phyloP scores from a whole-genome alignment of 1,140 invertebrate genomes.

The Caerostris darwini region DNA sequence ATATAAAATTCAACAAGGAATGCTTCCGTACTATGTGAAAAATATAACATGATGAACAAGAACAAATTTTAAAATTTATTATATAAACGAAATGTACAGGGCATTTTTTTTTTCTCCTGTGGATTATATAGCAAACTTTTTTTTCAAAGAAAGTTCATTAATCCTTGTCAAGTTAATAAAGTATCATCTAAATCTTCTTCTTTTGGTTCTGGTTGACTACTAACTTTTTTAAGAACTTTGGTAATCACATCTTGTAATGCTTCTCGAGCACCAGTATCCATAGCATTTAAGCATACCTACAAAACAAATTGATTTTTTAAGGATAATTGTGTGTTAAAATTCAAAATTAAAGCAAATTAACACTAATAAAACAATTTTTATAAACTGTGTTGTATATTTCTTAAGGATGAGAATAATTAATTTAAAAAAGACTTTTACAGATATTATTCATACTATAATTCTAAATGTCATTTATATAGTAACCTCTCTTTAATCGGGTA shows the following conservation, averaged over 20 bases:
- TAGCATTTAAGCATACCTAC: conserved; percentile 87
- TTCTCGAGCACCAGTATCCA: conserved; percentile 94
- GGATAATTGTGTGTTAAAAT: background rate
- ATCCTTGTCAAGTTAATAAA: conserved; percentile 85
- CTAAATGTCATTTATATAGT: too few relatives aligned
- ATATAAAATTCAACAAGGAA: too few relatives aligned
- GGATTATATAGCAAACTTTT: conserved; percentile 15
- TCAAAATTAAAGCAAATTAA: too few relatives aligned
- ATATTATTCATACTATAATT: too few relatives aligned
- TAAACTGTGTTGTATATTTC: too few relatives aligned
- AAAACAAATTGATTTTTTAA: conserved; percentile 79
- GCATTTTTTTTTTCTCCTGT: background rate
- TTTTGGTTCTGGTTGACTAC: conserved; percentile 89
- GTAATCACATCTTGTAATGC: conserved; percentile 93
- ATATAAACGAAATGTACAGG: conserved; percentile 60
- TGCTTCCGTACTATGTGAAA: background rate
- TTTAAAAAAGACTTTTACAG: too few relatives aligned
- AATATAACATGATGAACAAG: background rate
- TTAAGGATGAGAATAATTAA: too few relatives aligned
- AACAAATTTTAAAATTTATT: conserved; percentile 70
- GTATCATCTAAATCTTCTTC: conserved; percentile 96
- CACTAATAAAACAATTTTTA: too few relatives aligned
- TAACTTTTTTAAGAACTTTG: conserved; percentile 89
- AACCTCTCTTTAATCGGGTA: too few relatives aligned
- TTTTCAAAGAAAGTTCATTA: background rate